Evolutionary conservation across 2,888 invertebrate species (phyloP), one percentile per base, ranked within the genome.

Genomic region (Volucella inanis): DNA sequence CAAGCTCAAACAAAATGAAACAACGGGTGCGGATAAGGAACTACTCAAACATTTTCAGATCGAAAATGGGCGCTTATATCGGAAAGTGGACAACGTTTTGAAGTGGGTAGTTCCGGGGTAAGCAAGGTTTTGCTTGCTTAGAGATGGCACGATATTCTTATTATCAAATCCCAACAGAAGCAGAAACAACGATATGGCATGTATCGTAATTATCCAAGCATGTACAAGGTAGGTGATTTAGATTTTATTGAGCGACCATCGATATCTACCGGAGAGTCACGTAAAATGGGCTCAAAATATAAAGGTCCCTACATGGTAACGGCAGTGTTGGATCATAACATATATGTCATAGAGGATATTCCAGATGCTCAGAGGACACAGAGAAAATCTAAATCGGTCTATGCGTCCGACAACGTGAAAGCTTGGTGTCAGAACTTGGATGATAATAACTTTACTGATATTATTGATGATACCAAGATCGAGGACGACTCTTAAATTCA

Each of bases 1-100:
- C 43, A 43, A 43, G 2, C 12, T 43, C 88, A 41, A 65, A 84
- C 2, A 91, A 90, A 59, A 89, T 91, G 0, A 89, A 89, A 57
- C 88, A 87, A 84, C 67, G 84, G 79, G 43, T n/a, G n/a, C 43
- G 2, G 43, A 43, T 2, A 43, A 43, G 2, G 43, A 43, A 2
- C 9, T 43, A 11, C 43, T 1, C 12, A 11, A 43, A 43, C 1
- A 43, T 2, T 43, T 43, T 43, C 1, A 43, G 2, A 43, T 43
- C 12, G 43, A 43, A 2, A 43, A 43, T 11, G 43, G 43, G 12
- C 43, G 43, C 43, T 2, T 43, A 43, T 43, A 12, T 43, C 9
- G 2, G 1, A 43, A 43, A 2, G 2, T 1, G 2, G 43, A 43
- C 1, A 43, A 43, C 43, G 1, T 2, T 9, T 2, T 43, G 43